Base-by-base conservation (phyloP, 1,140 invertebrate species). In the Euborellia annulipes region DNA sequence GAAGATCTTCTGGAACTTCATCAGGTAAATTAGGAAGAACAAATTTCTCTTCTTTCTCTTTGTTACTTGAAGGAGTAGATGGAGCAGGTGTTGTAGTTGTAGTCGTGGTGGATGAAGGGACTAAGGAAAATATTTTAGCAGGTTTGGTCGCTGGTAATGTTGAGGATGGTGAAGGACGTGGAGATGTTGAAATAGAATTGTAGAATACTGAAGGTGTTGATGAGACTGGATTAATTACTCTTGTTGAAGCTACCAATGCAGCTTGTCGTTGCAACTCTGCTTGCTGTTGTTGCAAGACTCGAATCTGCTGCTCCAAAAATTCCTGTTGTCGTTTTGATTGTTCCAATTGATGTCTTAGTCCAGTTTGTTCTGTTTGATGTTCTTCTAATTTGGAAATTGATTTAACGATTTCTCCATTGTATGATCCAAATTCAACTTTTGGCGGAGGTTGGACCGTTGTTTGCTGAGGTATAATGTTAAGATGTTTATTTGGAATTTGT, bases 1-100 rank as follows among this genome's bases (percentile, higher is more conserved):
- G 71, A 27, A 89, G 69, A 58, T 88, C 84, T 44, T 86, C 83
- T 1, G 85, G 85, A 6, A 89, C 83, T 67, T 89, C 85, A 57
- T 85, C 82, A 7, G 85, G 85, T 18, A 89, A 63, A 58, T 75
- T 65, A 59, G 70, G 65, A 49, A 67, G 57, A 55, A 71, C 58
- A 36, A 68, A 63, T 56, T 68, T 58, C 63, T 64, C 50, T 63
- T 68, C 53, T 68, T 66, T 41, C 51, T 55, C 41, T 43, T 50
- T 14, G 30, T 46, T 21, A 18, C 22, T 20, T 7, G 43, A 21
- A 32, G 40, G 17, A 20, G 42, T 20, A 47, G 39, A 32, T 21
- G 36, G 16, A 46, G 48, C 36, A 46, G 41, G 11, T 40, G 16
- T 37, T 48, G 14, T 6, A 48, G 38, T 7, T 30, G 37, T 18